Base-by-base conservation (phyloP, 1,140 invertebrate species). In the Drosophila baimaii region DNA sequence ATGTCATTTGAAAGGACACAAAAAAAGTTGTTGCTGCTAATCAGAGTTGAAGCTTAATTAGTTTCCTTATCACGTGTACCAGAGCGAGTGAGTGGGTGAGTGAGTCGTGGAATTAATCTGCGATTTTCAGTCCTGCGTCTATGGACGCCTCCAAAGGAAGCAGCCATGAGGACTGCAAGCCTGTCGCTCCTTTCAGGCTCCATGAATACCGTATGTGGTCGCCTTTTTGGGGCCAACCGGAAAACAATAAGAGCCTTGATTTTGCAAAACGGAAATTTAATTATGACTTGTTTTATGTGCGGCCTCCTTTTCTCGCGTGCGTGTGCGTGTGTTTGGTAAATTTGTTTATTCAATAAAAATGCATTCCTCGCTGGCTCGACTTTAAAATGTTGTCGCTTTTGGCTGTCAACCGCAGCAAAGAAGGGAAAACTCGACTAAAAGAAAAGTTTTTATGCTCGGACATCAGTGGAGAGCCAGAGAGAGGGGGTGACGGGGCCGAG, bases 261-360 rank as follows among this genome's bases (percentile, higher is more conserved):
- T 84, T 84, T 84, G 82, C 81, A 84, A 78, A 74, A 74, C 80
- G 66, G 44, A 85, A 85, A 85, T 81, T 86, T 78, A 85, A 86
- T 86, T 85, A 85, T 78, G 78, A 62, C 33, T 75, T 46, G 64
- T 65, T 64, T 57, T 80, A 44, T 68, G 56, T 58, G 33, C 35
- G 25, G 17, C 23, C 47, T 44, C 39, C 68, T 33, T 33, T 57
- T 7, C 27, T 5, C 27, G 27, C 8, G 69, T 23, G 39, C 62
- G 59, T 46, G 61, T 55, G 58, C 56, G 71, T 77, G 71, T 39
- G 57, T 68, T 69, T 65, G 58, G 80, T 66, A 81, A 85, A 84
- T 85, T 85, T 85, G 64, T 86, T 85, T 85, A 85, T 81, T 85
- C 55, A 84, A 85, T 81, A 81, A 84, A 81, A 84, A 73, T 73